phyloP scores from a whole-genome alignment of 1,140 invertebrate genomes.

The Drosophila nannoptera region DNA sequence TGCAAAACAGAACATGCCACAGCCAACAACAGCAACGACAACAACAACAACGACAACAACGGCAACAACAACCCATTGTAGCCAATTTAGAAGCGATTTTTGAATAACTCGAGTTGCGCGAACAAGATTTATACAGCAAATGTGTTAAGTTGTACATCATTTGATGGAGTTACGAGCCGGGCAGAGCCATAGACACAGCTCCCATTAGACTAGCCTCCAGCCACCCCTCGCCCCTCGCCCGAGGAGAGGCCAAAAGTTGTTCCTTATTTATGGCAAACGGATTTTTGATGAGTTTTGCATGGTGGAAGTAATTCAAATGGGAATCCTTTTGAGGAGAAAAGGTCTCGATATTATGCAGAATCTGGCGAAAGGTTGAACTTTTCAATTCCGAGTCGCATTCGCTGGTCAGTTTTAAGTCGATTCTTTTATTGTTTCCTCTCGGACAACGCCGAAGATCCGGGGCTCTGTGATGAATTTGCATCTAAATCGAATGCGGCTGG shows the following conservation, averaged over 20 bases:
- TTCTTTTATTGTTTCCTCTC: slow-evolving; percentile 58
- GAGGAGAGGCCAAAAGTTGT: slow-evolving; percentile 40
- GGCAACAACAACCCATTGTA: slow-evolving; percentile 40
- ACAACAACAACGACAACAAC: slow-evolving; percentile 23
- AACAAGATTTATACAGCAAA: slow-evolving; percentile 77
- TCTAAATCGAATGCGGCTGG: slow-evolving; percentile 69
- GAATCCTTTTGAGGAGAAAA: not conserved
- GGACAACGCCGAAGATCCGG: slow-evolving; percentile 35
- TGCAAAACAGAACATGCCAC: slow-evolving; percentile 42
- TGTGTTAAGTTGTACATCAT: slow-evolving; percentile 79
- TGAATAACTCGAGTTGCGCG: slow-evolving; percentile 75
- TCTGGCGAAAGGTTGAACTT: slow-evolving; percentile 23
- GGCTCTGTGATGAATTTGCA: slow-evolving; percentile 75
- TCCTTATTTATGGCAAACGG: slow-evolving; percentile 74
- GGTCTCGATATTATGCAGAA: not conserved
- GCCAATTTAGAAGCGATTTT: slow-evolving; percentile 78
- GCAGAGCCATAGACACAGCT: slow-evolving; percentile 3
- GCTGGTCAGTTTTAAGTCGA: slow-evolving; percentile 1
- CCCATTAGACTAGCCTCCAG: not conserved
- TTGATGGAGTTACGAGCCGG: slow-evolving; percentile 73
- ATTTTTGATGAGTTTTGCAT: slow-evolving; percentile 57
- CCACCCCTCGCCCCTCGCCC: not conserved
- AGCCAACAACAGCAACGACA: slow-evolving; percentile 30
- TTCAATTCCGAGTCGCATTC: slow-evolving; percentile 24
- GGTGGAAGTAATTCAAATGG: slow-evolving; percentile 5